These are phyloP conservation scores for Phoxinus phoxinus DNA, from an alignment of 2,113 vertebrate genomes.

Conservation along the genomic window DNA sequence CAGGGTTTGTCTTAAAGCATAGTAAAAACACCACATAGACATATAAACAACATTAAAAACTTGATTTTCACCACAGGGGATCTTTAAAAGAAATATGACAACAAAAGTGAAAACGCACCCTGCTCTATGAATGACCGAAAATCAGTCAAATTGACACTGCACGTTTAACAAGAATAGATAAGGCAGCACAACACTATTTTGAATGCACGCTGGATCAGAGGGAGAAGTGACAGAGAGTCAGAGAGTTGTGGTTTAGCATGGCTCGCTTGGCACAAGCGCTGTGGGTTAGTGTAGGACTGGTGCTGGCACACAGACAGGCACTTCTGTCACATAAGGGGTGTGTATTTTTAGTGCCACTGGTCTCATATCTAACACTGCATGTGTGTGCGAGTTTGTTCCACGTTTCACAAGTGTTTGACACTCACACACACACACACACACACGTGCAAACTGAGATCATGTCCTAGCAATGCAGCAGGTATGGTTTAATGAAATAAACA, in stretches of 20 bases:
- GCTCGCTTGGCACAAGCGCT: background rate
- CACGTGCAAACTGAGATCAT: background rate
- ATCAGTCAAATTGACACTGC: background rate
- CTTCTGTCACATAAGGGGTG: slow-evolving; percentile 12
- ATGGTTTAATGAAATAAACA: background rate
- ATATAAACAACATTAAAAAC: too few species aligned
- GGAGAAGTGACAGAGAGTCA: background rate
- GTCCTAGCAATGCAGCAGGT: background rate
- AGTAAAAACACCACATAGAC: too few species aligned
- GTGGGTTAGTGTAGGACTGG: slow-evolving; percentile 12
- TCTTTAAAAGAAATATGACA: too few species aligned
- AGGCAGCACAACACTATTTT: background rate
- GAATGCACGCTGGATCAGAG: background rate
- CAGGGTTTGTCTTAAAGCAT: too few species aligned
- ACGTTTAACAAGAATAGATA: background rate
- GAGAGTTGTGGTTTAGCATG: background rate
- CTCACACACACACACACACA: background rate
- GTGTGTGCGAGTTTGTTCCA: background rate
- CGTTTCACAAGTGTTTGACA: background rate
- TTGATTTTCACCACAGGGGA: too few species aligned
- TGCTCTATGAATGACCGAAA: background rate
- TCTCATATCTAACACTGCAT: background rate
- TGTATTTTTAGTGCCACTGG: slow-evolving; percentile 42
- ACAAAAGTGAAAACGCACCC: background rate
- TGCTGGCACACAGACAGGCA: slow-evolving; percentile 12